Conservation (phyloP, 2,888 invertebrate genomes). For the Podotricha telesiphe region DNA sequence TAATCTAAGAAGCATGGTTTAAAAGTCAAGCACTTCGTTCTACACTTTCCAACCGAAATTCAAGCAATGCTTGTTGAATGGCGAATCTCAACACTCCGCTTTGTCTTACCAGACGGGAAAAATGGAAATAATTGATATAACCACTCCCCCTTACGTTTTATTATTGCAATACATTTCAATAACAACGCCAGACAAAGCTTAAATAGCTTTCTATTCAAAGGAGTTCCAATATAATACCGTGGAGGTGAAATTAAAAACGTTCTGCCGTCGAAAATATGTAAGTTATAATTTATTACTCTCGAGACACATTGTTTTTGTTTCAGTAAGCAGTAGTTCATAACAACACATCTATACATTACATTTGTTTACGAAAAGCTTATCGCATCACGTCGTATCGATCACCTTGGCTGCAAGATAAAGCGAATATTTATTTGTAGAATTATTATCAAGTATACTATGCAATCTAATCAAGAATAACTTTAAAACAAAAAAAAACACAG, state of each 20-base stretch:
- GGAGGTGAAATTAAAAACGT: slow-evolving; percentile 17
- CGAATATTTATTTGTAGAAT: slow-evolving; percentile 14
- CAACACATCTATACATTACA: neutral
- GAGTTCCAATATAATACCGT: neutral
- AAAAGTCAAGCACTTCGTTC: too few relatives aligned
- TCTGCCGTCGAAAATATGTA: slow-evolving; percentile 5
- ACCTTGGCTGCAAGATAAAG: slow-evolving; percentile 11
- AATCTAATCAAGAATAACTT: neutral
- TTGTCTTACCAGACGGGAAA: too few relatives aligned
- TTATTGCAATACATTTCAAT: neutral
- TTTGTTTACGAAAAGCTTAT: slow-evolving; percentile 12
- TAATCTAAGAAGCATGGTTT: too few relatives aligned
- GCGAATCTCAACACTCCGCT: too few relatives aligned
- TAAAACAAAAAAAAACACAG: neutral
- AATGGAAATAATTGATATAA: too few relatives aligned
- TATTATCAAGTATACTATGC: neutral
- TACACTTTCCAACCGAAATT: too few relatives aligned
- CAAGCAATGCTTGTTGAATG: too few relatives aligned
- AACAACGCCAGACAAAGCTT: slow-evolving; percentile 3
- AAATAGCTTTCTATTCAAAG: too few relatives aligned
- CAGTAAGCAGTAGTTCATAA: neutral
- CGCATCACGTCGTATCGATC: slow-evolving; percentile 14
- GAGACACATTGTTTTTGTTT: slow-evolving; percentile 14
- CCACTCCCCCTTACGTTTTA: too few relatives aligned
- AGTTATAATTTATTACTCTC: slow-evolving; percentile 1